Evolutionary conservation across 2,888 invertebrate species (phyloP).

Genomic region (Oligia latruncula): DNA sequence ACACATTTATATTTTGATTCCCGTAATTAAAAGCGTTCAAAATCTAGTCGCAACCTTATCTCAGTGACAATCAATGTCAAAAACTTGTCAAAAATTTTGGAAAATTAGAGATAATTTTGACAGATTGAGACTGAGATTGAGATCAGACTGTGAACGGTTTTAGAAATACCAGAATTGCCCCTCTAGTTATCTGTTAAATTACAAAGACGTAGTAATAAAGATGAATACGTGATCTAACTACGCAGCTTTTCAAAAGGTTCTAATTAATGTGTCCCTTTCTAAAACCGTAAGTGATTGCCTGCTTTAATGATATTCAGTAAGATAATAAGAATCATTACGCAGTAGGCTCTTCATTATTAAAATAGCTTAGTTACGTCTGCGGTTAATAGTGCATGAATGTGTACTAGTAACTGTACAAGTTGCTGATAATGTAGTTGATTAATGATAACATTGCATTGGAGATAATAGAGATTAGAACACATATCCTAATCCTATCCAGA

Average conservation of each 20-base stretch:
- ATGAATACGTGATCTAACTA: conserved; percentile 11
- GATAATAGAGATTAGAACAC: not conserved
- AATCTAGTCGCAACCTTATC: too few relatives aligned
- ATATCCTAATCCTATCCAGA: too few relatives aligned
- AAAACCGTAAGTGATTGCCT: conserved; percentile 30
- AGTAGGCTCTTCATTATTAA: conserved; percentile 57
- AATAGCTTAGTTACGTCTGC: conserved; percentile 56
- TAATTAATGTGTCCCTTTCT: conserved; percentile 36
- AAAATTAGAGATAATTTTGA: too few relatives aligned
- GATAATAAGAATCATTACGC: conserved; percentile 42
- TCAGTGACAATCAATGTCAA: too few relatives aligned
- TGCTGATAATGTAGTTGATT: conserved; percentile 25
- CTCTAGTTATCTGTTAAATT: not conserved
- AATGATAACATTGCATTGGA: not conserved
- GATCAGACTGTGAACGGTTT: too few relatives aligned
- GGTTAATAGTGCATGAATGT: conserved; percentile 65
- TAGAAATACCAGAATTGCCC: too few relatives aligned
- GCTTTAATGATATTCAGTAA: conserved; percentile 49
- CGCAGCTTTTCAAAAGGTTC: not conserved
- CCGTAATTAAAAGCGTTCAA: too few relatives aligned
- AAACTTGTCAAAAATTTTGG: too few relatives aligned
- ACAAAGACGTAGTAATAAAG: not conserved
- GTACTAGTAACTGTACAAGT: conserved; percentile 5
- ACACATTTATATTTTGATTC: too few relatives aligned
- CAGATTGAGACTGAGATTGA: too few relatives aligned